Base-by-base conservation (phyloP, 2,797 vertebrate species). In the Knipowitschia caucasica region DNA sequence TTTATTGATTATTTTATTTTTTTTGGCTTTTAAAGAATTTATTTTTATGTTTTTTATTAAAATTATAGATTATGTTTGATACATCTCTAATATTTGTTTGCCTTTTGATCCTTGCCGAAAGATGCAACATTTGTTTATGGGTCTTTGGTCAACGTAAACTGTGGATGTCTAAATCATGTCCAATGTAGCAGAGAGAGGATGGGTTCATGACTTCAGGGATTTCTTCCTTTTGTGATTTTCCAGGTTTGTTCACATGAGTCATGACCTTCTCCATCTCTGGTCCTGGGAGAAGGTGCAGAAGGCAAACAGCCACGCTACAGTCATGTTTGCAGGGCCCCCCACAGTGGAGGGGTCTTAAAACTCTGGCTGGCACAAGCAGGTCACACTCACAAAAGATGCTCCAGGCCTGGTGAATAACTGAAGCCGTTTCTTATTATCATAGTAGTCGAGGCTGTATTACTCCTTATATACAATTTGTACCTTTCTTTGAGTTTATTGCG, bases 161-260 rank as follows among this genome's bases (percentile, higher is more conserved):
- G 31, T 49, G 40, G 57, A 25, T 38, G 52, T 63, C 64, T 62
- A 33, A 63, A 65, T 66, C 27, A 45, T 49, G 25, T 17, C 25
- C 38, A 51, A 60, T 21, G 4, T 20, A 62, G 34, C 38, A 7
- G 0, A 55, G 51, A 30, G 35, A 61, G 27, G 65, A 71, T 36
- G 12, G 23, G 49, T 25, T 35, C 20, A 50, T 15, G 14, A 21
- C 31, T 5, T 25, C 14, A 23, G 47, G 21, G 49, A 31, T 73
- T 80, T 85, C 62, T 65, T 77, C 35, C 75, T 65, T 75, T 84
- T 86, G 78, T 86, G 63, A 26, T 52, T 14, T 14, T 20, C 51
- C 12, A 20, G 18, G 21, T 24, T 50, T 54, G 38, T 56, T 56
- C 58, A 38, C 62, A 57, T 56, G 63, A 77, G 62, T 12, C 34